Evolutionary conservation across 1,140 invertebrate genomes (phyloP), one percentile per base, ranked within the genome.

Genomic region (Phenacoccus solenopsis): DNA sequence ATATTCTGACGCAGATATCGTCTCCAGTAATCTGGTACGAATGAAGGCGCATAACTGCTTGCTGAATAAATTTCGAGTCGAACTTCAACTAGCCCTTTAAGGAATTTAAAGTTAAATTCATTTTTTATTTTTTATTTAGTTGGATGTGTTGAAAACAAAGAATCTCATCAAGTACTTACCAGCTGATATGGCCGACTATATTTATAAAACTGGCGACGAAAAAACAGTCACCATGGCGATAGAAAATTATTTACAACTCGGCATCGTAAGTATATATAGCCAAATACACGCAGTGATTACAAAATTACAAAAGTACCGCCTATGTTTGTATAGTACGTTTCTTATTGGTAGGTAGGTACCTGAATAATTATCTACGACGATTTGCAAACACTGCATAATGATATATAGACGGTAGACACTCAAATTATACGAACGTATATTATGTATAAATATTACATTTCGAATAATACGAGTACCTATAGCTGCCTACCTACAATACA

Each of bases 191-290:
- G 88, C 88, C 0, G 87, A 89, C 73, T 90, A 90, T 72, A 84
- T 90, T 1, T 88, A 87, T 75, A 88, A 86, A 85, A 89, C 87
- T 3, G 87, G 87, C 4, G 88, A 90, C 78, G 88, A 90, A 75
- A 84, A 84, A 67, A 86, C 87, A 2, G 88, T 89, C 0, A 87
- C 87, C 1, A 76, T 84, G 1, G 87, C 88, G 20, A 84, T 90
- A 49, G 86, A 89, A 74, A 87, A 89, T 72, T 86, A 88, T 71
- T 80, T 90, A 4, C 82, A 86, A 74, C 85, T 87, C 72, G 87
- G 87, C 72, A 75, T 88, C 81, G 88, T 90, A 79, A 79, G 81
- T 78, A 38, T 10, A n/a, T 38, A 38, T 9, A 38, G 32, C 9
- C 9, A 38, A 38, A 38, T 38, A n/a, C n/a, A n/a, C 9, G n/a